A percentile compares a stretch with the other conserved stretches of the same genome.
Evolutionary conservation across 2,797 vertebrate species (phyloP).

Genomic region (Eulemur coronatus): DNA sequence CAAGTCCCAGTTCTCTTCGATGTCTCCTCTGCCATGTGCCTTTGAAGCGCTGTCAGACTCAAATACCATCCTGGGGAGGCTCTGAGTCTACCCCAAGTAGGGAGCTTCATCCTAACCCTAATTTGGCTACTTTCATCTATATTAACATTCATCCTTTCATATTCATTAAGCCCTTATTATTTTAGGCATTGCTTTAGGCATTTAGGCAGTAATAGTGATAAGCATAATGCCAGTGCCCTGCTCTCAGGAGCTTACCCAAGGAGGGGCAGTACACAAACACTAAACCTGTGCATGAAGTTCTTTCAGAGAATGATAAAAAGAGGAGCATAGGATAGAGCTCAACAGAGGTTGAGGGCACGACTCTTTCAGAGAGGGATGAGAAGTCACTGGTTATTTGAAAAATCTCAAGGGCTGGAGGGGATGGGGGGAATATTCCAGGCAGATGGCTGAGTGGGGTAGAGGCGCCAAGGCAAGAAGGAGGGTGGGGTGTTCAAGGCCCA

Average conservation of each 20-base stretch:
- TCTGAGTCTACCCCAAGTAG: not conserved
- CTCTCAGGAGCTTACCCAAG: not conserved
- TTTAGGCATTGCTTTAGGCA: not conserved
- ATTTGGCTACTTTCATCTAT: not conserved
- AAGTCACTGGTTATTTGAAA: not conserved
- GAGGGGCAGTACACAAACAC: not conserved
- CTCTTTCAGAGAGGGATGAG: not conserved
- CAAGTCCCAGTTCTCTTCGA: not conserved
- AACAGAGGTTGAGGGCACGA: accelerated
- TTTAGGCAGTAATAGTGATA: not conserved
- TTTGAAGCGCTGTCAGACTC: not conserved
- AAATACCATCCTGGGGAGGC: not conserved
- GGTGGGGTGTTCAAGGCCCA: not conserved
- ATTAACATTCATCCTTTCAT: not conserved
- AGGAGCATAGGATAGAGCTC: not conserved
- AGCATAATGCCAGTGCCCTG: not conserved
- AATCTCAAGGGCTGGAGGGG: not conserved
- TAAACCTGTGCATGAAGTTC: not conserved
- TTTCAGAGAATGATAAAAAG: not conserved
- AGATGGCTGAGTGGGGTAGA: not conserved
- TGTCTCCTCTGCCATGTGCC: not conserved
- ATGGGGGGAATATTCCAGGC: not conserved
- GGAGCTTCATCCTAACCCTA: not conserved
- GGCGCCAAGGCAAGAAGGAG: not conserved
- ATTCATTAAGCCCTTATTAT: not conserved